Base-by-base conservation (phyloP, 2,888 invertebrate genomes). In the Eurytoma adleriae region DNA sequence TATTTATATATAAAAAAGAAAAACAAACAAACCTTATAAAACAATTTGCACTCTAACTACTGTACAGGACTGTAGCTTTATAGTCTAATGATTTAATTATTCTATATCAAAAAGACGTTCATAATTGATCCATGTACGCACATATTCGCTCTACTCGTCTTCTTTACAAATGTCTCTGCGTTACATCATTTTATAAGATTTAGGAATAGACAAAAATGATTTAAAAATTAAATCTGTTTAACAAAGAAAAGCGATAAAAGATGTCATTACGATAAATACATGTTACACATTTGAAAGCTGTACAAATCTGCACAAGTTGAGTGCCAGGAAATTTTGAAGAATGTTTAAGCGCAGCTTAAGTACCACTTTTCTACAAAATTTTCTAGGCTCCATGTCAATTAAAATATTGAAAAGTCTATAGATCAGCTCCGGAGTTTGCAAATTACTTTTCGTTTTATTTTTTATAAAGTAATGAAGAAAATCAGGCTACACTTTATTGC, bases 1-100 rank as follows among this genome's bases (percentile, higher is more conserved):
- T 74, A 78, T 81, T 74, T 78, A 78, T 72, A 67, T 48, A 72
- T 87, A 87, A 84, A 86, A 87, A 86, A 87, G 82, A 83, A 85
- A 85, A 87, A 84, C 83, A 85, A 88, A 86, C 84, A 88, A 88
- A 84, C 87, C 84, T 87, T 88, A 88, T 85, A 86, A 88, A 88
- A 86, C 84, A 86, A 87, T 86, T 80, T 84, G 84, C 83, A 85
- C 83, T 79, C 84, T 85, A 86, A 84, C 86, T 87, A 87, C 85
- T 86, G 85, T 86, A 88, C 86, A 87, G 79, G 48, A 85, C 18
- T 76, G 67, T 71, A 81, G 73, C 48, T 72, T 56, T 70, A 66
- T 18, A 68, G 1, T 40, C 50, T 50, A n/a, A 48, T 61, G n/a
- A 56, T 48, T 56, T 84, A 83, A 62, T 85, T 84, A 83, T 67